A percentile compares a stretch with the other conserved stretches of the same genome.
Conservation (phyloP, 2,797 vertebrate genomes). For the Coluber constrictor region DNA sequence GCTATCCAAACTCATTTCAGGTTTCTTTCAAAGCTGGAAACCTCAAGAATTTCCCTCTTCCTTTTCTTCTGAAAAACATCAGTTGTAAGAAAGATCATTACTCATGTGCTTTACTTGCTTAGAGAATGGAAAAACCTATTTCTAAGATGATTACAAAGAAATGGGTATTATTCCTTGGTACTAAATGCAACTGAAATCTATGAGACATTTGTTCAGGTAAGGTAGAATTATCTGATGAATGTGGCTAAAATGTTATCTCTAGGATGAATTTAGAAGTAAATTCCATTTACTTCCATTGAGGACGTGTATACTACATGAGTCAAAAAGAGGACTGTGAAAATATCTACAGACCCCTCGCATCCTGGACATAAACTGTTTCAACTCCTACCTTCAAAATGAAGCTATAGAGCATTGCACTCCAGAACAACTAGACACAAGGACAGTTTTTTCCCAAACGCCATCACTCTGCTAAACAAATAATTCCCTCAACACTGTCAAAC, state of each 20-base stretch:
- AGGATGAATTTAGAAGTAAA: not conserved
- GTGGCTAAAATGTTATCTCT: not conserved
- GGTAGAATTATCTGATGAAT: not conserved
- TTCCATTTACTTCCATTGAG: no score
- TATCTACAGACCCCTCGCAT: no score
- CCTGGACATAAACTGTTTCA: no score
- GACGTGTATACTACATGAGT: no score
- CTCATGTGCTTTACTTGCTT: not conserved
- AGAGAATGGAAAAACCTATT: not conserved
- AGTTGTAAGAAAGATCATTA: not conserved
- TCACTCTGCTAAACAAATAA: no score
- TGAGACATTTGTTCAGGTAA: not conserved
- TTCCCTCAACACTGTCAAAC: no score
- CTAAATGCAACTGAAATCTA: not conserved
- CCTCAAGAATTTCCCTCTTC: not conserved
- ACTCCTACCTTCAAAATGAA: no score
- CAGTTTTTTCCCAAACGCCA: no score
- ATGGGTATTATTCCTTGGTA: not conserved
- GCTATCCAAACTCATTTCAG: not conserved
- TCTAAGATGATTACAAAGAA: not conserved
- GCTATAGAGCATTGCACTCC: no score
- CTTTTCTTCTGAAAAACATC: constrained; percentile 3
- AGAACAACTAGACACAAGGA: no score
- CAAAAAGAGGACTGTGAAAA: no score
- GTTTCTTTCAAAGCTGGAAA: not conserved